A percentile compares a stretch with the other conserved stretches of the same genome.
Evolutionary conservation across 2,888 invertebrate genomes (phyloP).

Genomic region (Ichneumoninae sp.): DNA sequence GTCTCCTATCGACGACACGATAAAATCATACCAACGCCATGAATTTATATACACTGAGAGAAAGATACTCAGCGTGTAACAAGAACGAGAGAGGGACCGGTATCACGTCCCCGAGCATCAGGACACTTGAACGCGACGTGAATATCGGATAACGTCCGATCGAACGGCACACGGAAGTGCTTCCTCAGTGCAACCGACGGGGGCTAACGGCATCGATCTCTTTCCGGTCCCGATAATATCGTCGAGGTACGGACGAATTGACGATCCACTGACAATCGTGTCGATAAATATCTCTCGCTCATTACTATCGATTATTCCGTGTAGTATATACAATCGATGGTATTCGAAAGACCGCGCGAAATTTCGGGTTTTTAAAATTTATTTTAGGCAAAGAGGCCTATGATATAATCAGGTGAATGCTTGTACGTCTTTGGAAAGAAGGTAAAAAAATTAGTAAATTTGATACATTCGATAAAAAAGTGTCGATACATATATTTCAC

Average conservation of each 20-base stretch:
- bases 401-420: constrained; percentile 62
- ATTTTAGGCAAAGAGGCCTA: constrained; percentile 19
- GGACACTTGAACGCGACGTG: constrained; percentile 60
- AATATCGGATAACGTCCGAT: constrained; percentile 63
- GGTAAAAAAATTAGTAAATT: constrained; percentile 10
- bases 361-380: no score
- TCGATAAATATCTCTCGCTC: background rate
- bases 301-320: background rate
- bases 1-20: constrained; percentile 57
- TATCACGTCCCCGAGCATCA: constrained; percentile 65
- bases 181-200: constrained; percentile 69
- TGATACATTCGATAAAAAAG: constrained; percentile 18
- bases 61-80: constrained; percentile 19
- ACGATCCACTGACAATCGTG: background rate
- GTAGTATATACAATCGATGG: background rate
- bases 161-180: constrained; percentile 70
- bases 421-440: constrained; percentile 51
- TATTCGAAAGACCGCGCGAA: background rate
- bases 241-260: background rate
- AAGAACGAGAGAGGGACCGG: constrained; percentile 49
- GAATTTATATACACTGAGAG: constrained; percentile 34
- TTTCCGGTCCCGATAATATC: constrained; percentile 69
- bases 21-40: constrained; percentile 58
- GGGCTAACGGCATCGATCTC: constrained; percentile 68
- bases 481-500: no score